Evolutionary conservation across 2,113 vertebrate genomes (phyloP).

Genomic region (Cynocephalus volans): DNA sequence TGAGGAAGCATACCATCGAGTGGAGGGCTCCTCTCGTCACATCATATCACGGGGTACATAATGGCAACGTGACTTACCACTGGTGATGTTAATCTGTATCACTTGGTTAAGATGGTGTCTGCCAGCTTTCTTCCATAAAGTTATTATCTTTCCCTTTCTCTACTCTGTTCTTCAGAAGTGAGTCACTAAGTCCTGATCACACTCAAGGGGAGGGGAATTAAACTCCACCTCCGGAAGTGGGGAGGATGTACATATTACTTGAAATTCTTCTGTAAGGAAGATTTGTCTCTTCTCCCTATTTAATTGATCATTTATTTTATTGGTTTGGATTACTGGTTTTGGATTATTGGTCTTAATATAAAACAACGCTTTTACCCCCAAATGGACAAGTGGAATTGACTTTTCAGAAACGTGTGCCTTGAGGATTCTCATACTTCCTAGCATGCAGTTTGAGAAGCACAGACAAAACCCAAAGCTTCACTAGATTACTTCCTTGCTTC

Average conservation of each 20-base stretch:
- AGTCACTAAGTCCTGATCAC: neutral
- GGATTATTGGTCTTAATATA: neutral
- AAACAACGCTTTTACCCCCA: neutral
- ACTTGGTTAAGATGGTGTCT: neutral
- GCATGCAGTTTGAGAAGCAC: neutral
- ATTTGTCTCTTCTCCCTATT: neutral
- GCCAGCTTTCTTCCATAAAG: neutral
- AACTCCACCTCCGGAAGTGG: neutral
- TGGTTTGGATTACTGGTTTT: neutral
- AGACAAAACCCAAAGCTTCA: neutral
- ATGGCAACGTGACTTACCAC: neutral
- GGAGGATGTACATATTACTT: neutral
- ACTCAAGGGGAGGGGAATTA: neutral
- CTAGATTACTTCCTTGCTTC: neutral
- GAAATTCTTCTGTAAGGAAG: constrained; percentile 45
- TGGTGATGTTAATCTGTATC: neutral
- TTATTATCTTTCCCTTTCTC: neutral
- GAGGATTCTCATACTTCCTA: neutral
- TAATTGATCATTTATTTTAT: neutral
- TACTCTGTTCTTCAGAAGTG: neutral
- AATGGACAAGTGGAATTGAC: neutral
- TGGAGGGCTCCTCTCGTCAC: neutral
- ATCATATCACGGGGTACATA: neutral
- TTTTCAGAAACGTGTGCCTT: neutral
- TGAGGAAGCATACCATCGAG: neutral